phyloP scores from a whole-genome alignment of 2,888 invertebrate species.

The Erannis defoliaria region DNA sequence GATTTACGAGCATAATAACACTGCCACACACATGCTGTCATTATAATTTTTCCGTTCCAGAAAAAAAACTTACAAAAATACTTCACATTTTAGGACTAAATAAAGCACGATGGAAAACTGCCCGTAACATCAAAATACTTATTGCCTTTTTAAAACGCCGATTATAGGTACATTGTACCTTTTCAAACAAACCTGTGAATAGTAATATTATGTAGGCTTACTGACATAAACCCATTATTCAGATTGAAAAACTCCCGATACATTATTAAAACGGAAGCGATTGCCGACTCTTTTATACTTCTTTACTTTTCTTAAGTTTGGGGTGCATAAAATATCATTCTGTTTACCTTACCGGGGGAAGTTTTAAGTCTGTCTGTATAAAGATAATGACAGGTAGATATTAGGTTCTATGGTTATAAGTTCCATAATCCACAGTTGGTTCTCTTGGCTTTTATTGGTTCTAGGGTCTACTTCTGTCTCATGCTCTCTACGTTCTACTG shows the following conservation, averaged over 20 bases:
- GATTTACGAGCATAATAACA: too few relatives aligned
- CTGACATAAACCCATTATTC: conserved; percentile 47
- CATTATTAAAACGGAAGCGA: conserved; percentile 77
- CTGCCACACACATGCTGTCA: too few relatives aligned
- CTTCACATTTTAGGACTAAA: too few relatives aligned
- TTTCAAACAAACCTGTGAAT: conserved; percentile 13
- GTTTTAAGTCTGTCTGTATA: conserved; percentile 7
- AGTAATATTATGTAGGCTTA: conserved; percentile 35
- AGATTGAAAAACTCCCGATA: conserved; percentile 45
- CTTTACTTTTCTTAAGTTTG: conserved; percentile 63
- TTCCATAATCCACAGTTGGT: too few relatives aligned
- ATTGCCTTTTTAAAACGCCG: conserved; percentile 39
- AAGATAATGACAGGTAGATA: neutral
- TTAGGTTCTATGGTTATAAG: too few relatives aligned
- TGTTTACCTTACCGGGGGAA: conserved; percentile 49
- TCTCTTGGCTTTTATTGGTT: too few relatives aligned
- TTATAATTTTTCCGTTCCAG: too few relatives aligned
- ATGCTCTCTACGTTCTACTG: too few relatives aligned
- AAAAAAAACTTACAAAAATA: too few relatives aligned
- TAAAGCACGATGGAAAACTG: too few relatives aligned
- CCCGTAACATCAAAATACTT: too few relatives aligned
- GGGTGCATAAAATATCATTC: conserved; percentile 85
- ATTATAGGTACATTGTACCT: conserved; percentile 52
- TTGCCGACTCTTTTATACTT: conserved; percentile 54
- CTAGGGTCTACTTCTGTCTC: too few relatives aligned